Conservation (phyloP, 2,888 invertebrate species). For the Papilio demoleus region DNA sequence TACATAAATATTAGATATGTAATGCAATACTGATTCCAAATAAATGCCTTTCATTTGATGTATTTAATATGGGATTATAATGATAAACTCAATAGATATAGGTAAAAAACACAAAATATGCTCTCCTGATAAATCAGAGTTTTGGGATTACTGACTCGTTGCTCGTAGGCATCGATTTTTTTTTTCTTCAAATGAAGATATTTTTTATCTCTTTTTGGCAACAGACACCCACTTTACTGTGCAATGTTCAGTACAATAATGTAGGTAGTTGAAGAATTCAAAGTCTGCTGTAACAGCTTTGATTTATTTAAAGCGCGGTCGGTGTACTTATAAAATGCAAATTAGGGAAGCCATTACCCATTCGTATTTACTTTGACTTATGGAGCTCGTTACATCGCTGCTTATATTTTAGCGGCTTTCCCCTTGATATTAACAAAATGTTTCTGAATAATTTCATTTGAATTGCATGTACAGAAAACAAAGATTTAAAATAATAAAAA, state of each 20-base stretch:
- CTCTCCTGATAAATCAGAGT: too few species aligned
- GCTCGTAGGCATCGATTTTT: too few species aligned
- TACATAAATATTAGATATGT: too few species aligned
- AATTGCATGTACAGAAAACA: background rate
- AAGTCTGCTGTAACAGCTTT: constrained; percentile 32
- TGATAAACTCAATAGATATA: too few species aligned
- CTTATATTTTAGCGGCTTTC: constrained; percentile 16
- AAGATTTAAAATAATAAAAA: too few species aligned
- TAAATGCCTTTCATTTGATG: too few species aligned
- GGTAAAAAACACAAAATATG: too few species aligned
- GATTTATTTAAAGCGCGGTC: constrained; percentile 37
- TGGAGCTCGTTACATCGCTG: constrained; percentile 20
- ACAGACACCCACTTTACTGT: background rate
- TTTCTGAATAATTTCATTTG: constrained; percentile 1
- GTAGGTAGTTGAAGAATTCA: constrained; percentile 13
- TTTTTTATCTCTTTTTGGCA: too few species aligned
- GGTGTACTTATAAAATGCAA: constrained; percentile 38
- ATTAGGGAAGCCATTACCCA: constrained; percentile 38
- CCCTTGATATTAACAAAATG: constrained; percentile 13
- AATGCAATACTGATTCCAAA: too few species aligned
- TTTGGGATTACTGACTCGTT: too few species aligned
- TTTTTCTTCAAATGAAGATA: too few species aligned
- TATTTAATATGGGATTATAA: too few species aligned
- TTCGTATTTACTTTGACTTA: constrained; percentile 39
- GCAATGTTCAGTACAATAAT: background rate